These are phyloP conservation scores for Leuciscus idus DNA, from an alignment of 2,113 vertebrate genomes.

Conservation along the genomic window DNA sequence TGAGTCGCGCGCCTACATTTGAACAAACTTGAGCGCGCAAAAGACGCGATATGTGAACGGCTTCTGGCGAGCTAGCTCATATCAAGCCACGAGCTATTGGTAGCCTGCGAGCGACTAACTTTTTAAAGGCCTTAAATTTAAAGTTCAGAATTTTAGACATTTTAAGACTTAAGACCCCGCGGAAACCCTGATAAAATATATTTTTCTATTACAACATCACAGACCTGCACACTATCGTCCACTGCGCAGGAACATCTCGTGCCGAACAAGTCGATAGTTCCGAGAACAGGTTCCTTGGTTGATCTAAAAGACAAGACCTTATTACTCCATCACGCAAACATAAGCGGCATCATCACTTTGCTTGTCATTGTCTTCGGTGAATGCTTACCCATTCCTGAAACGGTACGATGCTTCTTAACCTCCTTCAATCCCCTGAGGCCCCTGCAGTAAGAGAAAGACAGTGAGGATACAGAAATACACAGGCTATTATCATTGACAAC, in stretches of 20 bases:
- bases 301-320: slow-evolving; percentile 2
- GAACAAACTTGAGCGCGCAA: too few relatives aligned
- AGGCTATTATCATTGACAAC: background rate
- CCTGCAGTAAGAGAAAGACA: slow-evolving; percentile 72
- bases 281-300: slow-evolving; percentile 5
- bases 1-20: too few relatives aligned
- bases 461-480: slow-evolving; percentile 61
- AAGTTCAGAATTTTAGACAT: too few relatives aligned
- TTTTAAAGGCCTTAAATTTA: too few relatives aligned
- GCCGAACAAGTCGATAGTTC: background rate
- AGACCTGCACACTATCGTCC: slow-evolving; percentile 14
- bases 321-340: background rate
- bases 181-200: too few relatives aligned
- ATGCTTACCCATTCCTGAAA: slow-evolving; percentile 20
- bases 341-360: background rate
- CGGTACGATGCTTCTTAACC: slow-evolving; percentile 62
- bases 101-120: too few relatives aligned
- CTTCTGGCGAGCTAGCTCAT: too few relatives aligned
- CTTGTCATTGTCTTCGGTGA: slow-evolving; percentile 47
- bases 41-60: too few relatives aligned
- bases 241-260: background rate
- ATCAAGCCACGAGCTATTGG: too few relatives aligned
- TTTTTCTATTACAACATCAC: background rate
- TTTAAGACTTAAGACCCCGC: too few relatives aligned
- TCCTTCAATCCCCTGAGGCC: slow-evolving; percentile 61